Evolutionary conservation across 2,888 invertebrate species (phyloP), one percentile per base, ranked within the genome.

Genomic region (Clepsis dumicolana): DNA sequence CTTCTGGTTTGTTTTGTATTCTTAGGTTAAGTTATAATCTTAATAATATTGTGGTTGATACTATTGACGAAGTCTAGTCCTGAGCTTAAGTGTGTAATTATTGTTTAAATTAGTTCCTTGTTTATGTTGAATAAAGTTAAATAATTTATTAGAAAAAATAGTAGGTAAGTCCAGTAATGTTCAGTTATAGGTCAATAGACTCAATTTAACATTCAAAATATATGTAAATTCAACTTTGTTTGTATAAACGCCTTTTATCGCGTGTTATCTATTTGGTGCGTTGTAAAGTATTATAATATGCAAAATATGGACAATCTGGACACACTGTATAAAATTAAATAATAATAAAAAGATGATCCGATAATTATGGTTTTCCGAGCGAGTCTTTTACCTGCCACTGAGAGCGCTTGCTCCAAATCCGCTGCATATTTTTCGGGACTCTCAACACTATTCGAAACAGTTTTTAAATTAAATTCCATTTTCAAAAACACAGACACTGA

Each of bases 381-480:
- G 10, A 44, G 4, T 16, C 38, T 68, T 57, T 69, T 62, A 80
- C 84, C 84, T 62, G 80, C 82, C 2, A 82, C 76, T 48, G 81
- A 73, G 24, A 91, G 77, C 4, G 90, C 90, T 44, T 89, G 85
- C 25, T 90, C 90, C 80, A 90, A 80, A 77, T 89, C 87, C 4
- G 83, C 82, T 1, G 80, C 77, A 72, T 78, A 72, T 64, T 82
- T 79, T 4, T 80, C 80, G 70, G 72, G 69, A 18, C 64, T 72
- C 5, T 79, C 73, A 44, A 87, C 76, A 72, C 73, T 77, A 64
- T 79, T 79, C 0, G 88, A 71, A 27, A 90, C 71, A 1, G 85
- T 88, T 18, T 73, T 74, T 54, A 86, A 75, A 75, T 77, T 81
- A 38, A 72, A 71, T 68, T 75, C 78, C 81, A 82, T 87, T 76